A percentile compares a stretch with the other conserved stretches of the same genome.
Evolutionary conservation across 2,888 invertebrate genomes (phyloP).

Genomic region (Drosophila merina): DNA sequence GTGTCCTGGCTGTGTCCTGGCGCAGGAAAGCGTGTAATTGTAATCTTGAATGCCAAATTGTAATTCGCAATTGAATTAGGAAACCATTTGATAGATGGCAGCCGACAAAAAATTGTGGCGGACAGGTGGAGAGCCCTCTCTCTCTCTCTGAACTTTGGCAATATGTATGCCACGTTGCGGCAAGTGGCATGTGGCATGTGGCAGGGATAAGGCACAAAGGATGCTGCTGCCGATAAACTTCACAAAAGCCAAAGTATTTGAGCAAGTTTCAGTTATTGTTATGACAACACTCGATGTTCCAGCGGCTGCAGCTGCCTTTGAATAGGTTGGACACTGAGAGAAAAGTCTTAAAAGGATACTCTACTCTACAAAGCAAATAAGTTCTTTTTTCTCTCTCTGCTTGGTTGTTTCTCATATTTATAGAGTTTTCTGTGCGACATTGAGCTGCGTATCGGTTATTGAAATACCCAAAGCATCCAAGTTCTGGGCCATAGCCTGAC

Average conservation of each 20-base stretch:
- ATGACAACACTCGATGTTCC: constrained; percentile 46
- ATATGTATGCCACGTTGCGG: neutral
- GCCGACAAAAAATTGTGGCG: too few species aligned
- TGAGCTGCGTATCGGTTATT: constrained; percentile 30
- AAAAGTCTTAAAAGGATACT: neutral
- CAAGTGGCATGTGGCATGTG: constrained; percentile 3
- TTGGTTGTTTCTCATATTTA: too few species aligned
- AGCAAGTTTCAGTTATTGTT: constrained; percentile 63
- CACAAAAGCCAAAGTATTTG: constrained; percentile 45
- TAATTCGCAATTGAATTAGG: constrained; percentile 44
- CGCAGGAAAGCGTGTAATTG: constrained; percentile 40
- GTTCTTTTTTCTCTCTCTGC: too few species aligned
- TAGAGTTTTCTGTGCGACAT: too few species aligned
- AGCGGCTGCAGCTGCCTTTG: constrained; percentile 3
- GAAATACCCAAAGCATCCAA: constrained; percentile 29
- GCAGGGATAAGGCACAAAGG: neutral
- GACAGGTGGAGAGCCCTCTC: too few species aligned
- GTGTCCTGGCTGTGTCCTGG: too few species aligned
- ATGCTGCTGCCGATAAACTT: constrained; percentile 47
- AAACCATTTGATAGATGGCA: constrained; percentile 14
- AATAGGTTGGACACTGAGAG: neutral
- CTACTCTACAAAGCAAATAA: neutral
- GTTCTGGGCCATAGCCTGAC: constrained; percentile 1
- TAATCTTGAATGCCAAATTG: constrained; percentile 50
- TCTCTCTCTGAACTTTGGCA: neutral